A percentile compares a stretch with the other conserved stretches of the same genome.
These are phyloP conservation scores for Natator depressus DNA, from an alignment of 2,113 vertebrate genomes.

Conservation along the genomic window DNA sequence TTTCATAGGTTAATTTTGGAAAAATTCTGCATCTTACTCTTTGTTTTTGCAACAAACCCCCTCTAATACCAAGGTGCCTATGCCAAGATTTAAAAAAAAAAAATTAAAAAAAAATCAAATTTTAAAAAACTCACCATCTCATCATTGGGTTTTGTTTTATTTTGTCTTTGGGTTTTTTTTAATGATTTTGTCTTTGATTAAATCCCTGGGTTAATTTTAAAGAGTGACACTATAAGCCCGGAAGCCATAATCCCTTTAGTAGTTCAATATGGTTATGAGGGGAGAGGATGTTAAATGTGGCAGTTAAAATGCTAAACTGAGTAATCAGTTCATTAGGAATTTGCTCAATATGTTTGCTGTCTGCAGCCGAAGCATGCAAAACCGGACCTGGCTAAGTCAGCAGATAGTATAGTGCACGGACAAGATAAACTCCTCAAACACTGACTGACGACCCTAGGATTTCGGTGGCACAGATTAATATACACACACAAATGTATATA, in stretches of 20 bases:
- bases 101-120: neutral
- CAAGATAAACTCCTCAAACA: slow-evolving; percentile 25
- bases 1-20: fast-evolving
- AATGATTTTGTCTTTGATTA: slow-evolving; percentile 53
- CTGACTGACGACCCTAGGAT: neutral
- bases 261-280: slow-evolving; percentile 71
- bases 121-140: neutral
- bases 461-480: neutral
- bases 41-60: neutral
- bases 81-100: neutral
- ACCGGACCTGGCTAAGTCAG: slow-evolving; percentile 58
- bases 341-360: slow-evolving; percentile 60
- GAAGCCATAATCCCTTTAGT: slow-evolving; percentile 63
- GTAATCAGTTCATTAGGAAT: slow-evolving; percentile 77
- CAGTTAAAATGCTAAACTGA: slow-evolving; percentile 75
- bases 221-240: slow-evolving; percentile 50
- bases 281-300: slow-evolving; percentile 67
- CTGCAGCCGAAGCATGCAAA: slow-evolving; percentile 48
- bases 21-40: neutral
- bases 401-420: slow-evolving; percentile 3
- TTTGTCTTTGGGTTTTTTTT: neutral
- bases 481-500: neutral
- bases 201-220: slow-evolving; percentile 71
- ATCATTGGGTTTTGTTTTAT: neutral
- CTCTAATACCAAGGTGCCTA: neutral